phyloP scores from a whole-genome alignment of 2,797 vertebrate genomes.

The Psittacula derbiana region DNA sequence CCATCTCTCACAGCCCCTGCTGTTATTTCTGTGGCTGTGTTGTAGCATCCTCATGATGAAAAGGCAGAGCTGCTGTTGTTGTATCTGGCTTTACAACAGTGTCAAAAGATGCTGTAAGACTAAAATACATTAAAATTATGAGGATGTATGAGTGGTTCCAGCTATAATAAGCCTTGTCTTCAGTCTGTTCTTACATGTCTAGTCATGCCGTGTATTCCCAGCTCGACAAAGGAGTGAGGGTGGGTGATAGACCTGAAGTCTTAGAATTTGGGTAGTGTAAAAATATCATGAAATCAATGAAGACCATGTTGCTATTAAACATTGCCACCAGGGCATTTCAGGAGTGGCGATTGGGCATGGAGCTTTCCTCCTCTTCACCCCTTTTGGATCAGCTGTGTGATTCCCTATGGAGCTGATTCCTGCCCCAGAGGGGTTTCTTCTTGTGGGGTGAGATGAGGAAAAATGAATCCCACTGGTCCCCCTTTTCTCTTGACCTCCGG shows the following conservation, averaged over 20 bases:
- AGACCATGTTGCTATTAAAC: background rate
- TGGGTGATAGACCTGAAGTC: background rate
- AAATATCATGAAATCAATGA: rapidly evolving
- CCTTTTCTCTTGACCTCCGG: background rate
- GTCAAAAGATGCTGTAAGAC: background rate
- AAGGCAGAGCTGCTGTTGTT: background rate
- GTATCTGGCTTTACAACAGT: background rate
- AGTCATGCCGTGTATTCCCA: background rate
- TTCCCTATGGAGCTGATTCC: background rate
- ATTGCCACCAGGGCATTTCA: background rate
- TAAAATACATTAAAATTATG: background rate
- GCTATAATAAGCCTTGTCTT: background rate
- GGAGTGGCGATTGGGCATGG: background rate
- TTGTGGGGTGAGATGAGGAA: background rate
- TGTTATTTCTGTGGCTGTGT: background rate
- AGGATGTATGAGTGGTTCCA: background rate
- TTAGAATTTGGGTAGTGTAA: background rate
- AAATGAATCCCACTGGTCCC: background rate
- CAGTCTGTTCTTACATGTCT: background rate
- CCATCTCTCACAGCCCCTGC: background rate
- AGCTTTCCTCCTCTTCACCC: background rate
- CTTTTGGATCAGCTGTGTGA: background rate
- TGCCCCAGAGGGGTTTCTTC: background rate
- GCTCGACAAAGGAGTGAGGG: background rate
- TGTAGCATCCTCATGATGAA: background rate